Base-by-base conservation (phyloP, 2,797 vertebrate genomes). In the Gorsachius magnificus region DNA sequence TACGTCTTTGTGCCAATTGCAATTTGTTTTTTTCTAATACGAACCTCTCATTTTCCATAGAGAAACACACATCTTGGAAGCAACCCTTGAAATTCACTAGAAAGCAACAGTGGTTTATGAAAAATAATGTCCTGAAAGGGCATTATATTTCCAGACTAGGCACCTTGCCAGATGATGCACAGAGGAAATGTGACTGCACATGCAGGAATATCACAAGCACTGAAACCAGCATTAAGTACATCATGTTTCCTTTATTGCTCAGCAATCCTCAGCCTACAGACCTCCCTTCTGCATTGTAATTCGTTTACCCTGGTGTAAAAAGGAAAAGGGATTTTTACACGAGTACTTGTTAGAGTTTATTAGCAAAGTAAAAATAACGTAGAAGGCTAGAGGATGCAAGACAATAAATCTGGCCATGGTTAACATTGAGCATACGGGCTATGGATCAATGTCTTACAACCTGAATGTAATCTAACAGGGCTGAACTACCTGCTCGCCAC, bases 271-370 rank as follows among this genome's bases (percentile, higher is more conserved):
- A 95, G 83, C 95, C 93, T 75, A 68, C 66, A 77, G 38, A 58
- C 77, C 72, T 78, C 65, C 66, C 58, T 80, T 83, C 88, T 38
- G 64, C 19, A 26, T 35, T 1, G 0, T 29, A 28, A 78, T 92
- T 87, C 71, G 56, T 64, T 96, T 96, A 94, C 95, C 96, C 96
- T 96, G 96, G 97, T 97, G 96, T 97, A 97, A 98, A 98, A 97
- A 88, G 48, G 70, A 87, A 78, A 86, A 33, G 17, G 46, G 51
- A 17, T 71, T 92, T 92, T 93, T 70, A 75, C 13, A 45, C 5
- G 38, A 77, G 81, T 82, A 58, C 56, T 70, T 69, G 74, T 95
- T 97, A 97, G 91, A 87, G 61, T 85, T 93, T 63, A 83, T 94
- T 93, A 97, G 91, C 83, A 64, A 90, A 91, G 64, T 65, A 46